Evolutionary conservation across 2,113 vertebrate genomes (phyloP).

Genomic region (Loxodonta africana): DNA sequence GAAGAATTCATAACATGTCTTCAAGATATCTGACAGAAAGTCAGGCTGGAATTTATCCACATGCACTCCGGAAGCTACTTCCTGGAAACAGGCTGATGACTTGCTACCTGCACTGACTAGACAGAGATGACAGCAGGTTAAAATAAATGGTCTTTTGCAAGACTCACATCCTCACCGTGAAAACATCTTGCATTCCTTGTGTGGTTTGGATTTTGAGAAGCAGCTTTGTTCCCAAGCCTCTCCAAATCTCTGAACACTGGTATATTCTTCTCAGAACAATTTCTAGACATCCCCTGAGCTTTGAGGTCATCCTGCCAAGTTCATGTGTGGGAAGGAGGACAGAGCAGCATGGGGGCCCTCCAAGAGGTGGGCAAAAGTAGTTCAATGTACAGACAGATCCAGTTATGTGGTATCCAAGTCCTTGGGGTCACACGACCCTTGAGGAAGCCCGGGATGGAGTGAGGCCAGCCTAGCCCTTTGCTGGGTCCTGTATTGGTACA

Average conservation of each 20-base stretch:
- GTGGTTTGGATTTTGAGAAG: not conserved
- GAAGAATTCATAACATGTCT: not conserved
- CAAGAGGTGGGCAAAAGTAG: not conserved
- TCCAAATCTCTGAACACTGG: not conserved
- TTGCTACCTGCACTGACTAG: not conserved
- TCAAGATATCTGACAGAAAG: not conserved
- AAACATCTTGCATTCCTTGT: not conserved
- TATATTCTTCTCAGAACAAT: slow-evolving; percentile 63
- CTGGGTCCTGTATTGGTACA: not conserved
- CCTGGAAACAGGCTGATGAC: not conserved
- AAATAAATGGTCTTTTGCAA: not conserved
- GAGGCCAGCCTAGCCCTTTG: not conserved
- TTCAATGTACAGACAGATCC: slow-evolving; percentile 57
- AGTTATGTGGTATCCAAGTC: not conserved
- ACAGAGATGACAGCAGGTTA: not conserved
- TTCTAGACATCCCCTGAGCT: slow-evolving; percentile 48
- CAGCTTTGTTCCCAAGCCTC: slow-evolving; percentile 25
- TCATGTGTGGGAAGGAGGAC: slow-evolving; percentile 12
- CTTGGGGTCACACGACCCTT: not conserved
- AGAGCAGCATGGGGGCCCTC: not conserved
- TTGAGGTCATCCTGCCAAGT: slow-evolving; percentile 30
- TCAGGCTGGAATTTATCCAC: not conserved
- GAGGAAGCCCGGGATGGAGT: not conserved
- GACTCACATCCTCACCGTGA: not conserved
- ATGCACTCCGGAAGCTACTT: not conserved